Conservation (phyloP, 2,113 vertebrate genomes). For the Toxotes jaculatrix region DNA sequence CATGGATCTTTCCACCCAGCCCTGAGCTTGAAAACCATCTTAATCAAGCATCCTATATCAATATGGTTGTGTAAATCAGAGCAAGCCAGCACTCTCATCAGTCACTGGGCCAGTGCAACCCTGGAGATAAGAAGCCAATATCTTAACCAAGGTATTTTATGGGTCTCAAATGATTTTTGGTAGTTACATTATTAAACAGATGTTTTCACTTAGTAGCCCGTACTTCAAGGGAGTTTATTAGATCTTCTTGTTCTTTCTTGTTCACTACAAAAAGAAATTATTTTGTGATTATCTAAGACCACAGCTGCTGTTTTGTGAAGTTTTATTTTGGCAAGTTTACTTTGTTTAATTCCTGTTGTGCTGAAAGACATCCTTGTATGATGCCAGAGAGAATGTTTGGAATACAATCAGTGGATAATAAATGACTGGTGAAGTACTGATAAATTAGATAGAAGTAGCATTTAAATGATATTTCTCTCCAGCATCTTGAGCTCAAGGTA, state of each 20-base stretch:
- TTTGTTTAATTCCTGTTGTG: neutral
- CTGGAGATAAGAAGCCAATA: conserved; percentile 64
- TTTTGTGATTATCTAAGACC: neutral
- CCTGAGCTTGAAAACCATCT: conserved; percentile 55
- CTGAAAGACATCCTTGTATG: neutral
- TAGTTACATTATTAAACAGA: conserved; percentile 50
- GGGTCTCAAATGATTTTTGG: conserved; percentile 41
- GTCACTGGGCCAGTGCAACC: conserved; percentile 31
- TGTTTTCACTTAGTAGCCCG: conserved; percentile 46
- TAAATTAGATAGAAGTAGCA: neutral
- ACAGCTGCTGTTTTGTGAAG: conserved; percentile 10
- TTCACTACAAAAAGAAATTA: conserved; percentile 7
- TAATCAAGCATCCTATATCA: conserved; percentile 59
- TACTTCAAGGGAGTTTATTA: conserved; percentile 32
- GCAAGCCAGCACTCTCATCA: conserved; percentile 48
- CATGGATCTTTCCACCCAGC: conserved; percentile 40
- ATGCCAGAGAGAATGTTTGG: neutral
- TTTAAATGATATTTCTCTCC: neutral
- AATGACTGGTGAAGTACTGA: neutral
- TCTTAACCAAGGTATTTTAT: conserved; percentile 39
- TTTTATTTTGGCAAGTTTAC: neutral
- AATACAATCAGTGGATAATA: neutral
- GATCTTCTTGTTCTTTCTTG: conserved; percentile 24
- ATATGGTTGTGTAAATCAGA: conserved; percentile 63
- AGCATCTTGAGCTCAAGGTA: conserved; percentile 19